Evolutionary conservation across 2,888 invertebrate species (phyloP).

Genomic region (Nasonovia ribisnigri): DNA sequence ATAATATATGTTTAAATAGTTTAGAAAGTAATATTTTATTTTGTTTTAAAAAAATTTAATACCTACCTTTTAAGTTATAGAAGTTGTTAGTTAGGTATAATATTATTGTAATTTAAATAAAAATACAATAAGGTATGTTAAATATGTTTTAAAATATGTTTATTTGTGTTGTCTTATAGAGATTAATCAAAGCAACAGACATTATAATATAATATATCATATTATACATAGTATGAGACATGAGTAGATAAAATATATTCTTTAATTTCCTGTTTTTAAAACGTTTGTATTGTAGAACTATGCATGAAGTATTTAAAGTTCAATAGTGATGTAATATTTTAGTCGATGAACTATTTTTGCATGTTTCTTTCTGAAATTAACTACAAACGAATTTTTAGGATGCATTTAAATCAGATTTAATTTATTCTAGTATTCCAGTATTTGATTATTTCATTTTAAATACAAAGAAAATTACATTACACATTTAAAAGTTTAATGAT

Average conservation of each 20-base stretch:
- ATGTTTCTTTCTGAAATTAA: neutral
- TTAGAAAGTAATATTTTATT: no score
- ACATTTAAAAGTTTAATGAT: neutral
- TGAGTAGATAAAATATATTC: neutral
- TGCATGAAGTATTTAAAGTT: neutral
- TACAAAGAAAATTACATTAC: neutral
- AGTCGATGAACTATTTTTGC: neutral
- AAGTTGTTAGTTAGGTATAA: no score
- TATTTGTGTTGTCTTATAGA: no score
- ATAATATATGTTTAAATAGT: no score
- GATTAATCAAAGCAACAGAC: neutral
- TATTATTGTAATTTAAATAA: no score
- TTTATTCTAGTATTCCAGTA: neutral
- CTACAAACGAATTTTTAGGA: neutral
- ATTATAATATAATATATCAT: neutral
- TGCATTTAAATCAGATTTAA: conserved; percentile 11
- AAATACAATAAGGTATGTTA: no score
- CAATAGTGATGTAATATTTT: neutral
- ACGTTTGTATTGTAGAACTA: neutral
- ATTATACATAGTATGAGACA: neutral
- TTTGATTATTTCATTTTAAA: neutral
- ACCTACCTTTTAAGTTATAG: no score
- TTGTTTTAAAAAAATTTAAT: no score
- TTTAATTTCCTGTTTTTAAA: neutral
- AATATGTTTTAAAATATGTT: no score